phyloP scores from a whole-genome alignment of 2,797 vertebrate genomes.

The Diplodus sargus region DNA sequence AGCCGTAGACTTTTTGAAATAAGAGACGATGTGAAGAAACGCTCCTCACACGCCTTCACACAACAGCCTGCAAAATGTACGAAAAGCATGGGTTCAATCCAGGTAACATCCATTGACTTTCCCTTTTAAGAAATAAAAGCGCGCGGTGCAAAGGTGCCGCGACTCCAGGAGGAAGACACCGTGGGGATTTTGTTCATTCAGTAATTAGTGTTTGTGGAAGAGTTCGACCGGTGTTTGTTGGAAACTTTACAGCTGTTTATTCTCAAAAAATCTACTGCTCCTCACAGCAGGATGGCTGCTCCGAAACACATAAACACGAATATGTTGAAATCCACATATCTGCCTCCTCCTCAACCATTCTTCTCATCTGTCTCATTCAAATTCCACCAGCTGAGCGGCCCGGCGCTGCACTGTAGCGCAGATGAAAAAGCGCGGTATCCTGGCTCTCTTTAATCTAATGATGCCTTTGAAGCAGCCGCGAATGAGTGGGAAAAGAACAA shows the following conservation, averaged over 20 bases:
- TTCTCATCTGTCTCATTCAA: slow-evolving; percentile 67
- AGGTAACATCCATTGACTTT: slow-evolving; percentile 4
- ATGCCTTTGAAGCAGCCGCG: slow-evolving; percentile 70
- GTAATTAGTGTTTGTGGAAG: slow-evolving; percentile 23
- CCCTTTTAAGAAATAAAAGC: neutral
- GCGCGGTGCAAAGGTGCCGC: neutral
- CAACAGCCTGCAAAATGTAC: neutral
- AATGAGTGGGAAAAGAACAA: slow-evolving; percentile 58
- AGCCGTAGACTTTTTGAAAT: too few species aligned
- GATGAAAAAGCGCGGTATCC: slow-evolving; percentile 51
- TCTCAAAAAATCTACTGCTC: slow-evolving; percentile 11
- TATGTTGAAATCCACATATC: slow-evolving; percentile 20
- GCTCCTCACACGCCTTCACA: too few species aligned
- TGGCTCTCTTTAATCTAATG: slow-evolving; percentile 68
- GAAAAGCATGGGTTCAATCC: neutral
- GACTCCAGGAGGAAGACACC: neutral
- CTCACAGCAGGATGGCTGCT: slow-evolving; percentile 22
- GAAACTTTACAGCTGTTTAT: slow-evolving; percentile 23
- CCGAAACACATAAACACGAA: slow-evolving; percentile 9
- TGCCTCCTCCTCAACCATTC: slow-evolving; percentile 33
- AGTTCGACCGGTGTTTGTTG: neutral
- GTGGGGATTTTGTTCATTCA: slow-evolving; percentile 3
- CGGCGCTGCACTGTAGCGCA: slow-evolving; percentile 15
- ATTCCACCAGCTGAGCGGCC: slow-evolving; percentile 57
- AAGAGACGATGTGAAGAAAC: neutral